Evolutionary conservation across 2,113 vertebrate genomes (phyloP).

Genomic region (Apteryx owenii): DNA sequence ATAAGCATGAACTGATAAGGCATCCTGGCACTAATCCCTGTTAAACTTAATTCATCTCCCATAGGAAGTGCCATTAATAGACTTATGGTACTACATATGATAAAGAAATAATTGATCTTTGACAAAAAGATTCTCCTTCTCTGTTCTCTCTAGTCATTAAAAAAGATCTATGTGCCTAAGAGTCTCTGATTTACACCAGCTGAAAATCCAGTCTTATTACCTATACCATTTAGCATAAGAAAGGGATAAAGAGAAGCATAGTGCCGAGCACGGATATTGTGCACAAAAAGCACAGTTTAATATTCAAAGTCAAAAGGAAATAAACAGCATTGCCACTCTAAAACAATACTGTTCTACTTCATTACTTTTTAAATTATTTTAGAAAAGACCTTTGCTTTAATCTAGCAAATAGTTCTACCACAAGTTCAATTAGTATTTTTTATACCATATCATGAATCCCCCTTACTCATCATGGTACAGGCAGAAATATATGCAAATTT

Average conservation of each 20-base stretch:
- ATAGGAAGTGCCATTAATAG: neutral
- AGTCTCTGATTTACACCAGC: neutral
- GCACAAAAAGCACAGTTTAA: neutral
- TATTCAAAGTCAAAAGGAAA: neutral
- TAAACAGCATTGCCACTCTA: neutral
- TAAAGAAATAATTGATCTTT: conserved; percentile 20
- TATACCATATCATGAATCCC: accelerated
- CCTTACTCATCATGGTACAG: neutral
- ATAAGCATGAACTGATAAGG: neutral
- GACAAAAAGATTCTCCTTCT: neutral
- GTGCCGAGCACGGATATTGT: neutral
- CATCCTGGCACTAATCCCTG: neutral
- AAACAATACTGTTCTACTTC: neutral
- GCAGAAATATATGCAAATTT: neutral
- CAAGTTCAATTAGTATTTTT: neutral
- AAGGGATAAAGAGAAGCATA: neutral
- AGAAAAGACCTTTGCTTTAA: neutral
- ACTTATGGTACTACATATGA: neutral
- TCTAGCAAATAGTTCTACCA: neutral
- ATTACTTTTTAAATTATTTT: neutral
- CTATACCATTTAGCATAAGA: neutral
- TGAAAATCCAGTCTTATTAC: neutral
- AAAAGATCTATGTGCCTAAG: neutral
- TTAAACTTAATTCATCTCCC: neutral
- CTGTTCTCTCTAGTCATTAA: neutral